phyloP scores from a whole-genome alignment of 1,140 invertebrate genomes.

The Hestina assimilis region DNA sequence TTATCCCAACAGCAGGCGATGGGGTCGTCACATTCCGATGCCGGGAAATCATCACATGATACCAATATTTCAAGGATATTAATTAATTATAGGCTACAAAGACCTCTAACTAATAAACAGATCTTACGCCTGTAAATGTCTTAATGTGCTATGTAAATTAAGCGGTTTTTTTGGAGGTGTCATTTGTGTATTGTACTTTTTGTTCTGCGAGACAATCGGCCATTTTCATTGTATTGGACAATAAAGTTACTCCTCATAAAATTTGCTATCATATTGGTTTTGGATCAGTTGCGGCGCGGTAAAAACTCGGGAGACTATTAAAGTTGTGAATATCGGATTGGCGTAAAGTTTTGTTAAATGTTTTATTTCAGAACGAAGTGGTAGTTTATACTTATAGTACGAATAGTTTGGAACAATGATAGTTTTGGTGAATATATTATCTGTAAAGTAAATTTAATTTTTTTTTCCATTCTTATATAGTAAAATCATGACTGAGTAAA shows the following conservation, averaged over 20 bases:
- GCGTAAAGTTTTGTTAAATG: not conserved
- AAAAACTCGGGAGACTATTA: not conserved
- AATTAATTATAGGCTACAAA: too few species aligned
- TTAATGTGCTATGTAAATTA: not conserved
- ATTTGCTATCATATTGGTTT: conserved; percentile 4
- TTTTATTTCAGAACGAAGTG: not conserved
- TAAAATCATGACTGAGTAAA: too few species aligned
- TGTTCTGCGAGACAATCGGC: not conserved
- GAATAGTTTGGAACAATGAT: not conserved
- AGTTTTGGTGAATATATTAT: too few species aligned
- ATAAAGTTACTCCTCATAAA: conserved; percentile 1
- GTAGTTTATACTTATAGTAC: not conserved
- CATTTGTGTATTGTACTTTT: too few species aligned
- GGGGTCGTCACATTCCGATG: too few species aligned
- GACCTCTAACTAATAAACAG: too few species aligned
- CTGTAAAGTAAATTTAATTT: too few species aligned
- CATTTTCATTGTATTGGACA: conserved; percentile 1
- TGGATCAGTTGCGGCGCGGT: conserved; percentile 3
- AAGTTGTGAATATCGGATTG: conserved; percentile 5
- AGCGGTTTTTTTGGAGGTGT: too few species aligned
- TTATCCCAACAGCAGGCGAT: too few species aligned
- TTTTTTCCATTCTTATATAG: too few species aligned
- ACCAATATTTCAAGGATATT: too few species aligned
- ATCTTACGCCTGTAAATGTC: not conserved
- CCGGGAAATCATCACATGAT: too few species aligned